Percentiles rank a stretch among this genome's conserved stretches.
Conservation (phyloP, 2,888 invertebrate genomes). For the Villa cingulata region DNA sequence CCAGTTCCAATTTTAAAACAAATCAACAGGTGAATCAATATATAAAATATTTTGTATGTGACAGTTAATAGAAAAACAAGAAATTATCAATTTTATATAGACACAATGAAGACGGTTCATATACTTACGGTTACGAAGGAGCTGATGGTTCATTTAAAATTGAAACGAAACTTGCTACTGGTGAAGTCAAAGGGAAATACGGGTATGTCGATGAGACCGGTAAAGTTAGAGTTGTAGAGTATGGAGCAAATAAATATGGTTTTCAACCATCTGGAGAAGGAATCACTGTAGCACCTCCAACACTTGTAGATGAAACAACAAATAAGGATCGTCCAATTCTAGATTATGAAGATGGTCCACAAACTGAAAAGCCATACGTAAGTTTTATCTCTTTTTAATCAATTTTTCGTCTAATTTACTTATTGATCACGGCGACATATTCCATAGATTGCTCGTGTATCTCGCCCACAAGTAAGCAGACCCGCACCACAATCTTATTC, state of each 20-base stretch:
- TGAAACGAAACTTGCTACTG: slow-evolving; percentile 66
- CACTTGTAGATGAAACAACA: slow-evolving; percentile 41
- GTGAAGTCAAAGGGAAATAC: slow-evolving; percentile 81
- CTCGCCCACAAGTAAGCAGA: slow-evolving; percentile 22
- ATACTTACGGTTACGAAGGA: slow-evolving; percentile 81
- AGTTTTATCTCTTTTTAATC: slow-evolving; percentile 13
- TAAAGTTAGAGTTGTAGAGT: slow-evolving; percentile 71
- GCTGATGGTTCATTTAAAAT: slow-evolving; percentile 83
- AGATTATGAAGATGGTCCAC: slow-evolving; percentile 35
- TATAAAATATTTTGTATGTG: slow-evolving; percentile 3
- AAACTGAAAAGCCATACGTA: slow-evolving; percentile 30
- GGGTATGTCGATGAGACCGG: slow-evolving; percentile 75
- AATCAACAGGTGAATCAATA: slow-evolving; percentile 70
- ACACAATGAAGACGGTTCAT: slow-evolving; percentile 80
- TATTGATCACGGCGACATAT: too few species aligned
- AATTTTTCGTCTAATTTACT: too few species aligned
- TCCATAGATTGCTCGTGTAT: slow-evolving; percentile 18
- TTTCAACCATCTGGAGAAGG: slow-evolving; percentile 80
- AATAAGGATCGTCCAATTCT: slow-evolving; percentile 30
- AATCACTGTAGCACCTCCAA: slow-evolving; percentile 58
- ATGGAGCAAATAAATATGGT: slow-evolving; percentile 76
- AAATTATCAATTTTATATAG: slow-evolving; percentile 31
- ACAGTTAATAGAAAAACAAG: too few species aligned
- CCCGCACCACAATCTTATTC: slow-evolving; percentile 24
- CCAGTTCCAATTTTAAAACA: slow-evolving; percentile 74